These are phyloP conservation scores for Siderastrea radians DNA, from an alignment of 92 coral and sea anemone species.

Conservation along the genomic window DNA sequence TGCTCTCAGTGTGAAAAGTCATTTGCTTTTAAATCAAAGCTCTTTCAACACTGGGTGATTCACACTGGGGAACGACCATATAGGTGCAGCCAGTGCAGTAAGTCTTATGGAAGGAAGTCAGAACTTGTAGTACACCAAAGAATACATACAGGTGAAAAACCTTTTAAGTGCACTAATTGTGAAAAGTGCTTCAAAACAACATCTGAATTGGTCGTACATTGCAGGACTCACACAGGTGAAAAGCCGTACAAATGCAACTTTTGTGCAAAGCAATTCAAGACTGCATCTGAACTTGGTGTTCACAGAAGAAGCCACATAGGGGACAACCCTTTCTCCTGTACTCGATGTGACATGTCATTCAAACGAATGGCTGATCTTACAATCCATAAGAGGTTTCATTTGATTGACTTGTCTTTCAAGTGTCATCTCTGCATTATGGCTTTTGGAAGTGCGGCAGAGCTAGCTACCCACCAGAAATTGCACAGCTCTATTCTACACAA, in stretches of 20 bases:
- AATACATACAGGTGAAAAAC: slow-evolving; percentile 50
- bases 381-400: slow-evolving; percentile 79
- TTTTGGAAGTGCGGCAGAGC: slow-evolving; percentile 37
- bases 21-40: slow-evolving; percentile 55
- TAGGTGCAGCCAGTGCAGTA: slow-evolving; percentile 39
- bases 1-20: slow-evolving; percentile 55
- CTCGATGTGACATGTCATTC: slow-evolving; percentile 70
- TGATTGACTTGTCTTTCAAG: slow-evolving; percentile 76
- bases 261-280: slow-evolving; percentile 69
- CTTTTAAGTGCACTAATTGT: slow-evolving; percentile 43
- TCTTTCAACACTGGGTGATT: slow-evolving; percentile 53
- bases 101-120: slow-evolving; percentile 53
- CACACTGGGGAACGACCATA: slow-evolving; percentile 53
- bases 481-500: slow-evolving; percentile 30
- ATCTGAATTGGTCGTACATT: slow-evolving; percentile 74
- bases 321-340: slow-evolving; percentile 83
- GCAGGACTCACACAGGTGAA: slow-evolving; percentile 80
- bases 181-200: slow-evolving; percentile 66
- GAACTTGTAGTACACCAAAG: slow-evolving; percentile 58
- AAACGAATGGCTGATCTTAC: slow-evolving; percentile 80
- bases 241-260: slow-evolving; percentile 69
- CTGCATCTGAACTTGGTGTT: slow-evolving; percentile 76
- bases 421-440: slow-evolving; percentile 60
- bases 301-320: slow-evolving; percentile 79
- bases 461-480: slow-evolving; percentile 30